These are phyloP conservation scores for Chrysocyon brachyurus DNA, from an alignment of 2,797 vertebrate genomes.

Conservation along the genomic window DNA sequence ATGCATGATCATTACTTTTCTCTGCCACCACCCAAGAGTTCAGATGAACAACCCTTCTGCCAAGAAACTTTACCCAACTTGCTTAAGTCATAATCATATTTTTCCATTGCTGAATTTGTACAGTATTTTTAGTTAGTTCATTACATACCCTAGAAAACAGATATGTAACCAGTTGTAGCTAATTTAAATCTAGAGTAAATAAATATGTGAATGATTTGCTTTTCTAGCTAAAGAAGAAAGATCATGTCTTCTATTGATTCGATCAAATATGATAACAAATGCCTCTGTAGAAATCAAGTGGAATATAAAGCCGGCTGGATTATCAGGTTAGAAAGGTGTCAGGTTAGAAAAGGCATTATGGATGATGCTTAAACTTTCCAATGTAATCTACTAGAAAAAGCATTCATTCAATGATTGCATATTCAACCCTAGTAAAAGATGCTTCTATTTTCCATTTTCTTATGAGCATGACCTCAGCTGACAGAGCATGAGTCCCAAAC, in stretches of 20 bases:
- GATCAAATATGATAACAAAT: not conserved
- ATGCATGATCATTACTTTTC: not conserved
- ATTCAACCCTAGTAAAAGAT: not conserved
- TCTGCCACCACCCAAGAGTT: not conserved
- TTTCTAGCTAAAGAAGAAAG: not conserved
- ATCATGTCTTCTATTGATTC: not conserved
- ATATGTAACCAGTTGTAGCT: not conserved
- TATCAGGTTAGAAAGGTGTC: not conserved
- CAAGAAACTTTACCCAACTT: not conserved
- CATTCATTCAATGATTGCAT: not conserved
- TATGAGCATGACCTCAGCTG: not conserved
- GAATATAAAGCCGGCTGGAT: not conserved
- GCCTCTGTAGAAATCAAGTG: not conserved
- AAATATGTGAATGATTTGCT: not conserved
- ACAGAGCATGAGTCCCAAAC: not conserved
- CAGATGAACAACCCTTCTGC: not conserved
- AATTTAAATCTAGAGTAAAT: not conserved
- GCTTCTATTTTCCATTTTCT: not conserved
- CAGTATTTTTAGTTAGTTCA: not conserved
- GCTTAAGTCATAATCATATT: not conserved
- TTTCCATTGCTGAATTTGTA: not conserved
- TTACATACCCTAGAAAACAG: not conserved
- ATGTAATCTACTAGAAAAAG: not conserved
- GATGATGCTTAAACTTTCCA: not conserved
- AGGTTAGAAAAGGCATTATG: not conserved